Evolutionary conservation across 2,888 invertebrate species (phyloP), one percentile per base, ranked within the genome.

Genomic region (Cordilura impudica): DNA sequence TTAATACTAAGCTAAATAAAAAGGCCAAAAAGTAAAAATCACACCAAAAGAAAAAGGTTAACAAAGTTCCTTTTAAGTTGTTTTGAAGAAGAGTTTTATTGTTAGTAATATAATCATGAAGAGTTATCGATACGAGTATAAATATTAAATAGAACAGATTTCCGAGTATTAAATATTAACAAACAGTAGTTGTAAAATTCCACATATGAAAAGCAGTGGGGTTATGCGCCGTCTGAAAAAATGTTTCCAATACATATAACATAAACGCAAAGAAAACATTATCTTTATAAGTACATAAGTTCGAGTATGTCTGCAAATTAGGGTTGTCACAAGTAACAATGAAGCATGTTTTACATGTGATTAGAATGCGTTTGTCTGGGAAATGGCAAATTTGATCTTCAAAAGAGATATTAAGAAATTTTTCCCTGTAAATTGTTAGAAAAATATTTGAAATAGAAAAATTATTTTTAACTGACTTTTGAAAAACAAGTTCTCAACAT

Each of bases 11-110:
- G 43, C 16, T 12, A 18, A n/a, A n/a, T n/a, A n/a, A 26, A 45
- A 16, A 26, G 26, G 16, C 16, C 18, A 39, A 7, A 21, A 56
- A 26, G 60, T 60, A 26, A 60, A 45, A 45, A 26, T 43, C 43
- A 26, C 16, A 4, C 43, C 6, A 26, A 12, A 43, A 23, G 16
- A 60, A 45, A 58, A 60, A 60, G 26, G 18, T 60, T 26, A 26
- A 45, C 23, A 26, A 60, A 45, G 35, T 56, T n/a, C 16, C 35
- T 39, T n/a, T 39, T 19, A 58, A 58, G 60, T 60, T 60, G 16
- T 45, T 58, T 23, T 39, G 35, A 39, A n/a, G 4, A 39, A 39
- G 35, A 2, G 14, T 39, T n/a, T 39, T 39, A 39, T 39, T n/a
- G 35, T 26, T 26, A 26, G n/a, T 39, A 39, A 4, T 39, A n/a